phyloP scores from a whole-genome alignment of 2,888 invertebrate species.

The Atherix ibis region DNA sequence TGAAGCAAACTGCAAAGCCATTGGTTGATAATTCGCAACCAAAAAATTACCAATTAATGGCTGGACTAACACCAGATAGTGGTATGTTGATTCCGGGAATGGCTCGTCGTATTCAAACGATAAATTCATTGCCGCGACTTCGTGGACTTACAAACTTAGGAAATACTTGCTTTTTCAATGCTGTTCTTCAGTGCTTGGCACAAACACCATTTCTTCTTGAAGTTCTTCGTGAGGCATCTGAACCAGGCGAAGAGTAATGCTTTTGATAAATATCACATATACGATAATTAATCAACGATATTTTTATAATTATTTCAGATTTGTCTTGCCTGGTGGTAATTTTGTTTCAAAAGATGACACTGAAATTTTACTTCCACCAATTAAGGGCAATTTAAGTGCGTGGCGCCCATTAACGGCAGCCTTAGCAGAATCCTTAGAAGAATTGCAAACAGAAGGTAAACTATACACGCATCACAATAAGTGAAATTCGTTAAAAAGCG shows the following conservation, averaged over 20 bases:
- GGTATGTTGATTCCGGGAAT: constrained; percentile 21
- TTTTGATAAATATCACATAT: background rate
- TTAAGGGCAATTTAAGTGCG: constrained; percentile 48
- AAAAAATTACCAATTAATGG: background rate
- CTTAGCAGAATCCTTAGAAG: constrained; percentile 51
- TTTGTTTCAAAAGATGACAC: constrained; percentile 37
- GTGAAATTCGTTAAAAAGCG: too few relatives aligned
- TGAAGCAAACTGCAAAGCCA: constrained; percentile 4
- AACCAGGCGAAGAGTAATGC: constrained; percentile 44
- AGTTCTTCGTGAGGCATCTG: constrained; percentile 52
- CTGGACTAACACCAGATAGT: constrained; percentile 2
- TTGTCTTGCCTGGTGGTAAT: constrained; percentile 56
- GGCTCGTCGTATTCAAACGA: constrained; percentile 21
- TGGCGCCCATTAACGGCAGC: constrained; percentile 53
- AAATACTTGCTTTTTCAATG: constrained; percentile 95
- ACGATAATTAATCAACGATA: too few relatives aligned
- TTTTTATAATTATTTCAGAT: constrained; percentile 29
- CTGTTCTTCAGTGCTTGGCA: constrained; percentile 83
- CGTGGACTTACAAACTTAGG: constrained; percentile 82
- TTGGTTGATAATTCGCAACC: constrained; percentile 6
- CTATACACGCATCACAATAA: too few relatives aligned
- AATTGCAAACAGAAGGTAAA: constrained; percentile 41
- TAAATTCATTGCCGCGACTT: constrained; percentile 36
- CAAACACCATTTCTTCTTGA: constrained; percentile 65
- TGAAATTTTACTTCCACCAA: constrained; percentile 43